phyloP scores from a whole-genome alignment of 2,888 invertebrate genomes.

The Acrocera orbiculus region DNA sequence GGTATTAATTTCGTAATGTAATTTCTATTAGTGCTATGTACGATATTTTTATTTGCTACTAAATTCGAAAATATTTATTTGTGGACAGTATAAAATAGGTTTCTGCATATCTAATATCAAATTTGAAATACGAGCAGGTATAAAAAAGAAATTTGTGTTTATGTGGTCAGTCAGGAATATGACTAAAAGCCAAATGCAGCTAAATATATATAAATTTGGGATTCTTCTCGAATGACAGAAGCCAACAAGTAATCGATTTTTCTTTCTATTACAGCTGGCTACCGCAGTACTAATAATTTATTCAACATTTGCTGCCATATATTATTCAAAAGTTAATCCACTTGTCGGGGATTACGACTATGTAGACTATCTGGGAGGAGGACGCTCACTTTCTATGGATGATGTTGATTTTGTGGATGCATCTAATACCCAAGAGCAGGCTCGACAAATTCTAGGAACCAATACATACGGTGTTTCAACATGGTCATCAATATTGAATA shows the following conservation, averaged over 20 bases:
- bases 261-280: conserved; percentile 53
- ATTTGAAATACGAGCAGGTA: too few species aligned
- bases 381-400: conserved; percentile 38
- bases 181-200: too few species aligned
- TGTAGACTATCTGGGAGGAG: conserved; percentile 50
- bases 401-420: conserved; percentile 26
- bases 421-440: neutral
- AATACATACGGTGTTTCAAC: conserved; percentile 3
- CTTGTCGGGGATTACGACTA: conserved; percentile 62
- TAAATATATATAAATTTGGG: too few species aligned
- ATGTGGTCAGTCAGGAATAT: too few species aligned
- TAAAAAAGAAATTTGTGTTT: too few species aligned
- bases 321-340: conserved; percentile 75
- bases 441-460: neutral
- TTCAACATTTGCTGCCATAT: conserved; percentile 70
- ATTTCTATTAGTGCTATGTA: too few species aligned
- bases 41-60: too few species aligned
- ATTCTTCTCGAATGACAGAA: too few species aligned
- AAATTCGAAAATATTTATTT: too few species aligned
- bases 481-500: conserved; percentile 13
- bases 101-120: too few species aligned
- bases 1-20: too few species aligned
- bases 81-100: too few species aligned
- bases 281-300: conserved; percentile 65
- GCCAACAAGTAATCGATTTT: neutral